A percentile compares a stretch with the other conserved stretches of the same genome.
Conservation (phyloP, 1,140 invertebrate genomes). For the Brachionus paranguensis region DNA sequence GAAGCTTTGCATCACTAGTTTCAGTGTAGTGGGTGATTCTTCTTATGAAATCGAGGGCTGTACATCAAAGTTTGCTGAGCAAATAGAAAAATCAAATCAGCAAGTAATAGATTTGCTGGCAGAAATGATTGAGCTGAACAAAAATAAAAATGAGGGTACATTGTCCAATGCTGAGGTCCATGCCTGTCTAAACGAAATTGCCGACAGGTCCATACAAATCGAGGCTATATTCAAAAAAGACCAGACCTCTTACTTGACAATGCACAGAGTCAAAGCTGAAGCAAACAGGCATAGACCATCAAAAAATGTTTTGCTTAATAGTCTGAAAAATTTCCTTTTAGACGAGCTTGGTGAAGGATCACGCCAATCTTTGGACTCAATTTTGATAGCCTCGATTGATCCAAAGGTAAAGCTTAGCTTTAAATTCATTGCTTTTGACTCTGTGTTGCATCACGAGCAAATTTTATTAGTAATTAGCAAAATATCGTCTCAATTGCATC, state of each 20-base stretch:
- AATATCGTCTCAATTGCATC: background rate
- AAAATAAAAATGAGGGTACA: background rate
- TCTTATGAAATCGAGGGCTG: constrained; percentile 37
- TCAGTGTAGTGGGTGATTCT: constrained; percentile 22
- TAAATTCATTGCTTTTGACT: constrained; percentile 15
- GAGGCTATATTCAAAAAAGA: constrained; percentile 15
- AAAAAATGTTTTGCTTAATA: background rate
- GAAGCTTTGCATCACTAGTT: background rate
- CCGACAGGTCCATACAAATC: background rate
- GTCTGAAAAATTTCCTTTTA: background rate
- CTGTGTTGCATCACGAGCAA: background rate
- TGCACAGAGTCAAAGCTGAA: constrained; percentile 18
- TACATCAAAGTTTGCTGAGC: background rate
- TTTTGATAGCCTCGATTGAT: background rate
- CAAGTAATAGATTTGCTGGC: background rate
- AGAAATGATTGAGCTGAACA: constrained; percentile 7
- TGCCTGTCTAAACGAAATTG: background rate
- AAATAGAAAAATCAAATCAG: background rate
- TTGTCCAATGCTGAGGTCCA: background rate
- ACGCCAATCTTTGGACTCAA: background rate
- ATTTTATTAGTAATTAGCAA: background rate
- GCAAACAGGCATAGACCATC: constrained; percentile 6
- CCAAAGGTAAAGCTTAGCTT: background rate
- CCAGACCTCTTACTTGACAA: background rate
- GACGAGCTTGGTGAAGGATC: background rate